These are phyloP conservation scores for Nematostella vectensis DNA, from an alignment of 92 coral and sea anemone genomes.

Conservation along the genomic window DNA sequence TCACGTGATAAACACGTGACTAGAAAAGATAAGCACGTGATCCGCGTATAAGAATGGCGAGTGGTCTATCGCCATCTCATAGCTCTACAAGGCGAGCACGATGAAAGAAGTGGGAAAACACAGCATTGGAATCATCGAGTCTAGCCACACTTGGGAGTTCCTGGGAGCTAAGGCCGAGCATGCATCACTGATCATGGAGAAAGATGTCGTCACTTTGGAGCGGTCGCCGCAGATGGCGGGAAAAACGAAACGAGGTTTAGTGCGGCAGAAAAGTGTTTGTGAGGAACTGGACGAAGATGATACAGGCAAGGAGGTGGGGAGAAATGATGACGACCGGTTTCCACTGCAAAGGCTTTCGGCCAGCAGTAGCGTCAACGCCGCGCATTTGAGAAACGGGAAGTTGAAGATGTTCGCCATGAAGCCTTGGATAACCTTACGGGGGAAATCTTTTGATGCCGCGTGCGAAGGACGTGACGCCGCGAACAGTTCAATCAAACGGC, in stretches of 20 bases:
- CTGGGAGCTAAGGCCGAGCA: background rate
- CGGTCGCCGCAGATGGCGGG: background rate
- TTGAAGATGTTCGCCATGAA: constrained; percentile 1
- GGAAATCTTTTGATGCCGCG: background rate
- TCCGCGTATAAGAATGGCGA: too few relatives aligned
- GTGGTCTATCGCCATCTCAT: too few relatives aligned
- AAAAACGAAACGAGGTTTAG: background rate
- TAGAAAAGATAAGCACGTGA: too few relatives aligned
- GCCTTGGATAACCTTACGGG: background rate
- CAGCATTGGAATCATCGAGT: too few relatives aligned
- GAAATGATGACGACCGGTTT: background rate
- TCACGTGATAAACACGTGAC: too few relatives aligned
- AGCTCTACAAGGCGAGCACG: too few relatives aligned
- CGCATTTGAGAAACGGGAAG: background rate
- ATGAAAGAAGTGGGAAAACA: too few relatives aligned
- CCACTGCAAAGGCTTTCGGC: too few relatives aligned
- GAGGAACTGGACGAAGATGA: background rate
- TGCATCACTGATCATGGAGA: background rate
- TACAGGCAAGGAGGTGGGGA: background rate
- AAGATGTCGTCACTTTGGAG: background rate
- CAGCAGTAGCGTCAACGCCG: background rate
- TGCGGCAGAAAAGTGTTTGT: background rate
- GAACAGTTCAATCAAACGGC: background rate
- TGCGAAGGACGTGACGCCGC: background rate
- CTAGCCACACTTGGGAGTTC: too few relatives aligned